These are phyloP conservation scores for Sebastes trivittatus DNA, from an alignment of 2,797 vertebrate species.

Conservation along the genomic window DNA sequence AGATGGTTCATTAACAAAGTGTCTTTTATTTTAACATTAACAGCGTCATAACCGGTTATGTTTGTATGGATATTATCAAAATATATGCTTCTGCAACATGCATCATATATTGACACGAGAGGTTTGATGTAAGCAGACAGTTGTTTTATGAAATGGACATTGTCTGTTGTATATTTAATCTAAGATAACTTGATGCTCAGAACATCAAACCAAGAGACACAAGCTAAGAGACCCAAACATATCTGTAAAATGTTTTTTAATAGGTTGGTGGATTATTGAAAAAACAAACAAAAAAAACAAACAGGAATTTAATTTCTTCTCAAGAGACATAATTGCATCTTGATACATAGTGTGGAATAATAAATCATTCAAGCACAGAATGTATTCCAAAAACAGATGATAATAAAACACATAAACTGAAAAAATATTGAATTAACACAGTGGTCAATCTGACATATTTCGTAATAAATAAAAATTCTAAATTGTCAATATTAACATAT, in stretches of 20 bases:
- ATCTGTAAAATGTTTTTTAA: slow-evolving; percentile 75
- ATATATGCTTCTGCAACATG: not conserved
- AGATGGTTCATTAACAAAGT: not conserved
- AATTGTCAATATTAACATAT: not conserved
- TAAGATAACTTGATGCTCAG: not conserved
- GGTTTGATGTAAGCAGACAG: not conserved
- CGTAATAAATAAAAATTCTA: slow-evolving; percentile 10
- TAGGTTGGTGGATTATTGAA: slow-evolving; percentile 58
- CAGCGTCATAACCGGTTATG: not conserved
- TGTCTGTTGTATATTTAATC: not conserved
- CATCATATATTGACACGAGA: not conserved
- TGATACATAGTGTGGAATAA: slow-evolving; percentile 59
- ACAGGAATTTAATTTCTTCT: slow-evolving; percentile 39
- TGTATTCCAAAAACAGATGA: slow-evolving; percentile 47
- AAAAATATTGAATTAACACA: slow-evolving; percentile 45
- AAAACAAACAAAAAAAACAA: slow-evolving; percentile 34
- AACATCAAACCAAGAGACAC: slow-evolving; percentile 10
- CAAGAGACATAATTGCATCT: slow-evolving; percentile 50
- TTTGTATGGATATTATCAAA: not conserved
- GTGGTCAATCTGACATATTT: slow-evolving; percentile 36
- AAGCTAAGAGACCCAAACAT: not conserved
- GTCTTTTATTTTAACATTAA: not conserved
- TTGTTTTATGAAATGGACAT: not conserved
- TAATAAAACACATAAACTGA: slow-evolving; percentile 45
- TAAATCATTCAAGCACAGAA: slow-evolving; percentile 60